Evolutionary conservation across 2,888 invertebrate genomes (phyloP).

Genomic region (Blomia tropicalis): DNA sequence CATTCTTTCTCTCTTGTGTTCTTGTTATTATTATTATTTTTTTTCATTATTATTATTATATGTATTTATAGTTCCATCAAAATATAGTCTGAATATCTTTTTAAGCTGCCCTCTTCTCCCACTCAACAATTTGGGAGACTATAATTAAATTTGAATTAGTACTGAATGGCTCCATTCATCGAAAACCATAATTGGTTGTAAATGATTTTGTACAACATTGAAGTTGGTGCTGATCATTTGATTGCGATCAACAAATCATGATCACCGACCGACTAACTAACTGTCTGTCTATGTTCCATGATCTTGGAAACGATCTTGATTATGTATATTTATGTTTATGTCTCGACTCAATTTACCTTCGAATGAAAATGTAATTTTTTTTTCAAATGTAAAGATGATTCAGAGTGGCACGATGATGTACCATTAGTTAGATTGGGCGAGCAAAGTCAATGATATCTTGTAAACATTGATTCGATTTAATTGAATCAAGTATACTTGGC

Average conservation of each 20-base stretch:
- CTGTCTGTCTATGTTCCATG: not conserved
- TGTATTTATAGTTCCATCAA: no score
- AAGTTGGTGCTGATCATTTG: not conserved
- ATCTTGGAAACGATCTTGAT: not conserved
- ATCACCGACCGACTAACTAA: no score
- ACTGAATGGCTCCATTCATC: not conserved
- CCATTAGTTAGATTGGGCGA: not conserved
- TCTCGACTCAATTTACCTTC: constrained; percentile 1
- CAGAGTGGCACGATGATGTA: not conserved
- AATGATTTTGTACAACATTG: not conserved
- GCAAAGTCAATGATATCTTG: not conserved
- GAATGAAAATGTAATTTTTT: not conserved
- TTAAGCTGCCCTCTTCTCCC: no score
- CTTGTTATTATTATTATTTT: no score
- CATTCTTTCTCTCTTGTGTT: no score
- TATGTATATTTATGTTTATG: not conserved
- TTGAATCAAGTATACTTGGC: not conserved
- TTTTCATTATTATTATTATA: no score
- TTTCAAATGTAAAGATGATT: not conserved
- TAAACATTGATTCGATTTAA: constrained; percentile 6
- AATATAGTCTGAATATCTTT: no score
- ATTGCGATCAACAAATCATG: no score
- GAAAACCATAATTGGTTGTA: not conserved
- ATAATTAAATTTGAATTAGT: constrained; percentile 5
- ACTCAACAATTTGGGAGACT: not conserved